Evolutionary conservation across 1,140 invertebrate species (phyloP).

Genomic region (Sinonovacula constricta): DNA sequence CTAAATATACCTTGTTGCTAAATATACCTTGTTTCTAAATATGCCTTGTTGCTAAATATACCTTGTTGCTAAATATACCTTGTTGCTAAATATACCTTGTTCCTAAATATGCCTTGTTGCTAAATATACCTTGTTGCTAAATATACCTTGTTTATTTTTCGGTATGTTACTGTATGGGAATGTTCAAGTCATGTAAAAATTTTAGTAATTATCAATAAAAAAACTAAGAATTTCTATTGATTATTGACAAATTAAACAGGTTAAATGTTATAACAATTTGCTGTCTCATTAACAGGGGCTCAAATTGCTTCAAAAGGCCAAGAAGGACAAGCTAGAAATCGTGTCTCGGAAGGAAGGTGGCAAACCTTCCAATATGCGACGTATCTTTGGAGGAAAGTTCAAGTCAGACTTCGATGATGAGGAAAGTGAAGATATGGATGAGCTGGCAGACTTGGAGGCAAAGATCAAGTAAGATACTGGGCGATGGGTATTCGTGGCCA

Average conservation of each 20-base stretch:
- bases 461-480: conserved; percentile 76
- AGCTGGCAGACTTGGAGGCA: conserved; percentile 77
- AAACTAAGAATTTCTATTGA: too few species aligned
- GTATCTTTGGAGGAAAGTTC: conserved; percentile 64
- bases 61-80: too few species aligned
- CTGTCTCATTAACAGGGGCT: conserved; percentile 65
- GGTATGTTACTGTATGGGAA: too few species aligned
- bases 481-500: background rate
- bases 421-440: conserved; percentile 76
- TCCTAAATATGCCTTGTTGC: too few species aligned
- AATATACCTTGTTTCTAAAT: too few species aligned
- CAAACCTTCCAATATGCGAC: conserved; percentile 62
- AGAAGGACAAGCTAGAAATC: conserved; percentile 75
- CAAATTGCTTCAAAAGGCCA: conserved; percentile 75
- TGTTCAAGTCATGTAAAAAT: too few species aligned
- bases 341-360: conserved; percentile 62
- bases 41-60: too few species aligned
- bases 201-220: too few species aligned
- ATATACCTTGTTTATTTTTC: too few species aligned
- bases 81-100: too few species aligned
- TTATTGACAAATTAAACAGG: background rate
- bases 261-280: background rate
- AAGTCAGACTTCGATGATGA: conserved; percentile 67
- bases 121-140: too few species aligned
- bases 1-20: too few species aligned